Percentiles rank a stretch among this genome's conserved stretches.
Evolutionary conservation across 64 coral and sea anemone genomes (phyloP).

Genomic region (Pocillopora damicornis): DNA sequence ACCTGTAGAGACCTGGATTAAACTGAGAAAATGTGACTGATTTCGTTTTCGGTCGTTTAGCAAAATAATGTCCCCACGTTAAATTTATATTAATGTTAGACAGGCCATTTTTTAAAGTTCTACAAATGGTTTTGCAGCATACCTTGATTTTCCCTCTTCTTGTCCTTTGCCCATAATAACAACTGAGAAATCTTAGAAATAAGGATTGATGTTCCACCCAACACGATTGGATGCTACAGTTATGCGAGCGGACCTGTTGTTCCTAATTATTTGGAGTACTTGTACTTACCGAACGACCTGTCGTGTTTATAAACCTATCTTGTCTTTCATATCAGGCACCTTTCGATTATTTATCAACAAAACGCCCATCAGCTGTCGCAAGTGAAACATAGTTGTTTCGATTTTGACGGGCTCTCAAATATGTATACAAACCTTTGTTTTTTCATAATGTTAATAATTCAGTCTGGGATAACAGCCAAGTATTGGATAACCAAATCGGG

Average conservation of each 20-base stretch:
- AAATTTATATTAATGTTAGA: not conserved
- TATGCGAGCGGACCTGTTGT: not conserved
- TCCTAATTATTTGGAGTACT: not conserved
- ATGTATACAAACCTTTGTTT: not conserved
- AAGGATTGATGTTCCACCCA: not conserved
- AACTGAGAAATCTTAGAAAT: not conserved
- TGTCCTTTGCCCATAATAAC: not conserved
- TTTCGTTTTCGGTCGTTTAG: not conserved
- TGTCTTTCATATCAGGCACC: not conserved
- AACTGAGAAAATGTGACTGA: not conserved
- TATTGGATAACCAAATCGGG: not conserved
- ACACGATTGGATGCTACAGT: not conserved
- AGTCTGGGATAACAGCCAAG: not conserved
- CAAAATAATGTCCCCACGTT: not conserved
- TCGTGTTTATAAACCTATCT: slow-evolving; percentile 1
- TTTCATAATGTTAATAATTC: not conserved
- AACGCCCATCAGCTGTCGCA: not conserved
- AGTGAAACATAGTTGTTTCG: not conserved
- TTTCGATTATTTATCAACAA: slow-evolving; percentile 11
- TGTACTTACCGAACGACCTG: not conserved
- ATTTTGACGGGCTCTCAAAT: not conserved
- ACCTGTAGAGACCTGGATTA: not conserved
- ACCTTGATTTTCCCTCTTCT: not conserved
- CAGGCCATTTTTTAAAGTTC: not conserved
- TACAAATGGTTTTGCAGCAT: not conserved